These are phyloP conservation scores for Micropoecilia bifurca DNA, from an alignment of 2,797 vertebrate genomes.

Conservation along the genomic window DNA sequence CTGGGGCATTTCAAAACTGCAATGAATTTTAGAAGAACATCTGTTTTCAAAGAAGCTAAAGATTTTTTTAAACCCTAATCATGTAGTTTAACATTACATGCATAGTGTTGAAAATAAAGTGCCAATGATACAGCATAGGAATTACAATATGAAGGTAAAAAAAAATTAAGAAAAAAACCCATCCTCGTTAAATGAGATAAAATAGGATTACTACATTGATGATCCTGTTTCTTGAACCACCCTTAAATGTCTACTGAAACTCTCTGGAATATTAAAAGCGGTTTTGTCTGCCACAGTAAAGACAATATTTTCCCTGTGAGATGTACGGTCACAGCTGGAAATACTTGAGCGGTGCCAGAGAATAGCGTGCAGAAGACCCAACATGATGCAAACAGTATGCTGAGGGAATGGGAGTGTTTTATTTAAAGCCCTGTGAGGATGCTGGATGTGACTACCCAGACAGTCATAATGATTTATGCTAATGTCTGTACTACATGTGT, in stretches of 20 bases:
- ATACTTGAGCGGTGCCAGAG: background rate
- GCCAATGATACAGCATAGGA: background rate
- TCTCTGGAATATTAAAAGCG: background rate
- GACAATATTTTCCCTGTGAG: background rate
- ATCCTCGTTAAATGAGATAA: background rate
- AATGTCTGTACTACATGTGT: slow-evolving; percentile 1
- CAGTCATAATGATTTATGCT: slow-evolving; percentile 1
- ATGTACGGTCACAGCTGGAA: slow-evolving; percentile 3
- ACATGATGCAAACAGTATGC: slow-evolving; percentile 2
- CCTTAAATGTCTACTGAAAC: background rate
- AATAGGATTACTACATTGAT: background rate
- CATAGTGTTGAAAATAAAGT: slow-evolving; percentile 1
- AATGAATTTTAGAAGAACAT: background rate
- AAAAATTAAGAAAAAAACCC: background rate
- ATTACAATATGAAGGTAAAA: background rate
- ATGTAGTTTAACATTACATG: background rate
- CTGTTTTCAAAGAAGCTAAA: background rate
- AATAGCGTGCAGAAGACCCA: background rate
- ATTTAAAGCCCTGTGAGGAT: slow-evolving; percentile 7
- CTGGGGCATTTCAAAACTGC: background rate
- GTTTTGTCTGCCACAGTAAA: slow-evolving; percentile 5
- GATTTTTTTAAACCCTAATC: background rate
- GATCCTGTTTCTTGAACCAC: background rate
- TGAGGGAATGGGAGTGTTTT: background rate
- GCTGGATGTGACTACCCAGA: background rate